Conservation (phyloP, 2,797 vertebrate species). For the Chiloscyllium punctatum region DNA sequence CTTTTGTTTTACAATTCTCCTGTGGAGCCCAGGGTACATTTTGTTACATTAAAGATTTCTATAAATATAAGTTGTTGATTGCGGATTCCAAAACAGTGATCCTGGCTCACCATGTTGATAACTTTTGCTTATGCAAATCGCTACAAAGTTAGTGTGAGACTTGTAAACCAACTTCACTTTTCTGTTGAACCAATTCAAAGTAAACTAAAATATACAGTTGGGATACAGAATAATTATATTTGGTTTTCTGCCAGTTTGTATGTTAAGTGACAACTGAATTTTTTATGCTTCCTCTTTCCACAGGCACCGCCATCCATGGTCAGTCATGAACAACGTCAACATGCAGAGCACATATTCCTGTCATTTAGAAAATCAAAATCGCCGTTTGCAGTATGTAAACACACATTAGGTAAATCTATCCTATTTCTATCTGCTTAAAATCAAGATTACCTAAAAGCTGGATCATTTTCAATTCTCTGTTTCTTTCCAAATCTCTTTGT, state of each 20-base stretch:
- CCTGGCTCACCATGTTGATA: not conserved
- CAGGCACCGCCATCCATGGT: constrained; percentile 99
- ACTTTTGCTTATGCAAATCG: not conserved
- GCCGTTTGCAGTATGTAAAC: constrained; percentile 97
- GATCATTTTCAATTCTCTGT: not conserved
- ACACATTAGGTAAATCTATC: constrained; percentile 83
- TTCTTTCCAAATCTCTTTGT: not conserved
- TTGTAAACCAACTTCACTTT: not conserved
- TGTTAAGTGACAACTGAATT: not conserved
- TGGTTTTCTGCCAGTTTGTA: not conserved
- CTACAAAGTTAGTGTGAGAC: not conserved
- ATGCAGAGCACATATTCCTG: constrained; percentile 96
- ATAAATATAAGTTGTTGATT: not conserved
- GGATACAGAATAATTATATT: not conserved
- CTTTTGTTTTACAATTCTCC: not conserved
- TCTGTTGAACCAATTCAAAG: not conserved
- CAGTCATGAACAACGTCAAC: constrained; percentile 91
- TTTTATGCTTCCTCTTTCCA: not conserved
- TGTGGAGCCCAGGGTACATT: not conserved
- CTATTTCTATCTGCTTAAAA: constrained; percentile 27
- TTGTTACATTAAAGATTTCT: not conserved
- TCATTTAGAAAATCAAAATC: constrained; percentile 98
- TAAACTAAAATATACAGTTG: not conserved
- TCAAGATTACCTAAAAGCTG: not conserved
- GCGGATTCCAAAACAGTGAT: not conserved